Evolutionary conservation across 2,113 vertebrate genomes (phyloP).

Genomic region (Uropsilus gracilis): DNA sequence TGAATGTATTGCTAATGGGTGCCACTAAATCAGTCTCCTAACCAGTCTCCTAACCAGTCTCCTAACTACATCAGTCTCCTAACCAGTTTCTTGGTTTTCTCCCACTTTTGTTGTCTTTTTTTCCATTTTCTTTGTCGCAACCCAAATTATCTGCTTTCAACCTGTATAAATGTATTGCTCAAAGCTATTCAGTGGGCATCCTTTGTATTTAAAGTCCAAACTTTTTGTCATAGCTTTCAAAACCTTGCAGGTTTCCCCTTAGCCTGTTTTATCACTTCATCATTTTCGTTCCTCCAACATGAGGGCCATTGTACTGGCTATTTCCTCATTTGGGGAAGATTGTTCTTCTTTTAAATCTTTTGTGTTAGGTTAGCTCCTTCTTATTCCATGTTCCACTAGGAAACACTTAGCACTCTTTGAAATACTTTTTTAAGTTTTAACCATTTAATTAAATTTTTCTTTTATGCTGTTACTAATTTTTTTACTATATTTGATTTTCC

Average conservation of each 20-base stretch:
- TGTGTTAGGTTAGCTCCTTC: not conserved
- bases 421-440: too few relatives aligned
- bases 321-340: not conserved
- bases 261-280: too few relatives aligned
- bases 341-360: not conserved
- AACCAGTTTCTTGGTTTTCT: not conserved
- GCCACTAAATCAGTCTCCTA: not conserved
- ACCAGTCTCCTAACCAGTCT: too few relatives aligned
- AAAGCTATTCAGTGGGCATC: not conserved
- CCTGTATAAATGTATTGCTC: not conserved
- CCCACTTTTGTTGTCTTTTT: not conserved
- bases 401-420: too few relatives aligned
- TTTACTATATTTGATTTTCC: too few relatives aligned
- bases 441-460: too few relatives aligned
- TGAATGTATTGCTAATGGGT: not conserved
- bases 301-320: not conserved
- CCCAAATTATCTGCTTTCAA: slow-evolving; percentile 34
- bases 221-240: not conserved
- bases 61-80: not conserved
- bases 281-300: not conserved
- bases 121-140: not conserved
- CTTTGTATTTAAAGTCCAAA: not conserved
- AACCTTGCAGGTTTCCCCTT: not conserved
- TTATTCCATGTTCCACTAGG: not conserved
- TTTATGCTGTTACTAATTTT: too few relatives aligned